These are phyloP conservation scores for Chaetodon trifascialis DNA, from an alignment of 2,113 vertebrate species.

Conservation along the genomic window DNA sequence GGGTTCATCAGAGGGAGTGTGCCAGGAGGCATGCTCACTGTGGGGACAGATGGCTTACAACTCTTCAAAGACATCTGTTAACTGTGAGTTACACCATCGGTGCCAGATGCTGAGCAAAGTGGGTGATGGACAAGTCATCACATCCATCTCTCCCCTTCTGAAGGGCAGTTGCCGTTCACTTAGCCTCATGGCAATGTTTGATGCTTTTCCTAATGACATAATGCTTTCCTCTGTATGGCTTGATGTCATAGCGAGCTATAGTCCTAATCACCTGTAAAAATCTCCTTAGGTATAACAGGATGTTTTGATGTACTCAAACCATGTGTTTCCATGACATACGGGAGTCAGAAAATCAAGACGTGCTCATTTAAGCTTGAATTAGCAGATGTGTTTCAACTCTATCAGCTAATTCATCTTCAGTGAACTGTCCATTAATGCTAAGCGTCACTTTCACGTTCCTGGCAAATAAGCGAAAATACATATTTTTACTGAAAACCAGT, in stretches of 20 bases:
- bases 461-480: no score
- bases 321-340: neutral
- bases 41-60: constrained; percentile 60
- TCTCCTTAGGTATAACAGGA: neutral
- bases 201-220: neutral
- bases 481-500: no score
- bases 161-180: neutral
- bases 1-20: constrained; percentile 22
- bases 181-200: neutral
- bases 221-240: neutral
- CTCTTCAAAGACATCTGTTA: constrained; percentile 70
- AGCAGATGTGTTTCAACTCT: neutral
- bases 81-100: constrained; percentile 25
- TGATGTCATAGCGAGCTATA: no score
- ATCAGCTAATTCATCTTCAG: neutral
- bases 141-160: neutral
- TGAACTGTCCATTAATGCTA: no score
- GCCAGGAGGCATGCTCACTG: constrained; percentile 33
- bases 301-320: neutral
- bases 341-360: neutral
- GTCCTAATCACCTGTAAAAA: neutral
- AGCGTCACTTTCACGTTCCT: neutral
- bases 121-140: constrained; percentile 10
- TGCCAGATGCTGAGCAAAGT: constrained; percentile 34
- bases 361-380: neutral